Conservation (phyloP, 2,888 invertebrate genomes). For the Gasteruption jaculator region DNA sequence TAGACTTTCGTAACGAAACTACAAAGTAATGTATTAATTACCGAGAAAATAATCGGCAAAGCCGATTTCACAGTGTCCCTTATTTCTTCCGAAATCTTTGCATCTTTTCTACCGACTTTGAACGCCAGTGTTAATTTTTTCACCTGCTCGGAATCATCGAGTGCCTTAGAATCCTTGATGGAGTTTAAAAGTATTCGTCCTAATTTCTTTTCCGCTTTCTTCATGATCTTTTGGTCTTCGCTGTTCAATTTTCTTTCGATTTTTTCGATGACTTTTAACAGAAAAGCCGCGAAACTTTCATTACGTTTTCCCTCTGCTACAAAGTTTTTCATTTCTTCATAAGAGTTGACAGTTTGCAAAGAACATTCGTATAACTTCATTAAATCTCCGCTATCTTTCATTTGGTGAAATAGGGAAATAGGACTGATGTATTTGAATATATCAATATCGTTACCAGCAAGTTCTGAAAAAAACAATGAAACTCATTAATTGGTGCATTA, state of each 20-base stretch:
- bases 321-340: slow-evolving; percentile 24
- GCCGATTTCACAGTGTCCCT: slow-evolving; percentile 24
- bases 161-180: slow-evolving; percentile 20
- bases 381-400: slow-evolving; percentile 23
- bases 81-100: slow-evolving; percentile 26
- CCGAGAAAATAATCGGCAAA: slow-evolving; percentile 28
- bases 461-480: slow-evolving; percentile 26
- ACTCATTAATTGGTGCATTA: no score
- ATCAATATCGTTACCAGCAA: slow-evolving; percentile 30
- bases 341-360: slow-evolving; percentile 25
- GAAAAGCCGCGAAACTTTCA: slow-evolving; percentile 17
- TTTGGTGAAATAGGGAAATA: slow-evolving; percentile 24
- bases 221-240: slow-evolving; percentile 28
- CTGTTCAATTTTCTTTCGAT: slow-evolving; percentile 28
- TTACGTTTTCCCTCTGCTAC: slow-evolving; percentile 12
- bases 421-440: slow-evolving; percentile 31
- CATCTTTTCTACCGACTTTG: slow-evolving; percentile 25
- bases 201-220: slow-evolving; percentile 33
- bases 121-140: slow-evolving; percentile 32
- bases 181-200: slow-evolving; percentile 26
- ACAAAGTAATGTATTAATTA: no score
- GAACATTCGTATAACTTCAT: slow-evolving; percentile 31
- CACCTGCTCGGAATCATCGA: slow-evolving; percentile 28
- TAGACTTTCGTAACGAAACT: no score
- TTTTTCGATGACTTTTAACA: slow-evolving; percentile 35